phyloP scores from a whole-genome alignment of 2,888 invertebrate species.

The Drosophila putrida region DNA sequence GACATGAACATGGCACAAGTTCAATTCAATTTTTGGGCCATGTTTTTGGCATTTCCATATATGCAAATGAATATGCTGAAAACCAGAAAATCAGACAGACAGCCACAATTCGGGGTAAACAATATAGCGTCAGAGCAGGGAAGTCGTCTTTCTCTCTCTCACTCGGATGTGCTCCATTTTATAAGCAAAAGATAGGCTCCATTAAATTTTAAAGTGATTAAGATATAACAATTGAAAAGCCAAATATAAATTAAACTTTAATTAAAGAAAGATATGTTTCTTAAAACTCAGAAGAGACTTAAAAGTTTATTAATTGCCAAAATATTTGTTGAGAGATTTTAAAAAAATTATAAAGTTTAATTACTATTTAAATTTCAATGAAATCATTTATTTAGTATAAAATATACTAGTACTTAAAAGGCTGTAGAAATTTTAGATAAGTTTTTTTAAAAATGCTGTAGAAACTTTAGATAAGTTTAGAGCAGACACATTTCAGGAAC shows the following conservation, averaged over 20 bases:
- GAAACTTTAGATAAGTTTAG: background rate
- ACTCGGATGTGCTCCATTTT: background rate
- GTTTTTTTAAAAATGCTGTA: background rate
- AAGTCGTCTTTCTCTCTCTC: no score
- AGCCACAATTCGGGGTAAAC: conserved; percentile 15
- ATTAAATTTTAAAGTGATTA: conserved; percentile 20
- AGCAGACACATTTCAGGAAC: no score
- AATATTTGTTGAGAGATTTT: no score
- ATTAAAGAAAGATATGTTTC: background rate
- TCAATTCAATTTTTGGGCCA: conserved; percentile 80
- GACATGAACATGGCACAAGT: conserved; percentile 67
- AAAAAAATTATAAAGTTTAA: no score
- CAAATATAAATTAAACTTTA: background rate
- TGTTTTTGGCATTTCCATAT: conserved; percentile 80
- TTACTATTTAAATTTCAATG: no score
- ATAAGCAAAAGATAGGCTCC: conserved; percentile 15
- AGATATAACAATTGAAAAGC: conserved; percentile 5
- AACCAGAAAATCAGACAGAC: conserved; percentile 62
- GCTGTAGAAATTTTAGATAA: no score
- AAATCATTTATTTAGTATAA: no score
- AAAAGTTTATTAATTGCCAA: no score
- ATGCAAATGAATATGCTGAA: conserved; percentile 75
- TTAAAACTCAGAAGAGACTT: no score
- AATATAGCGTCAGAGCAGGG: background rate
- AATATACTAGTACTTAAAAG: no score